These are phyloP conservation scores for Allacma fusca DNA, from an alignment of 2,888 invertebrate genomes.

Conservation along the genomic window DNA sequence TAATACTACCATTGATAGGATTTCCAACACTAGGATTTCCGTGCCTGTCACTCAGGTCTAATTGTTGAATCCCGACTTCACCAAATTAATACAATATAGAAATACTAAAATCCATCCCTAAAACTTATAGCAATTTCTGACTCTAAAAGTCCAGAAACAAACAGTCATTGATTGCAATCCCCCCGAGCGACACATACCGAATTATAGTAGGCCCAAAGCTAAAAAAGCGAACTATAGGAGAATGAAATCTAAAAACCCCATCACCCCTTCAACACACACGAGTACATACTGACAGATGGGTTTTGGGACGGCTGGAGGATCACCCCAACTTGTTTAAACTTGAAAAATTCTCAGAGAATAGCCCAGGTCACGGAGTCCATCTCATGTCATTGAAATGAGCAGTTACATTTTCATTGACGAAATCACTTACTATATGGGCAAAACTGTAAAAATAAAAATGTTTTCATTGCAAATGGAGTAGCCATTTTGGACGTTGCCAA, in stretches of 20 bases:
- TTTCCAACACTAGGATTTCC: no score
- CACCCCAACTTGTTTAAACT: no score
- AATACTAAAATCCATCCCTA: no score
- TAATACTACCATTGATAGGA: no score
- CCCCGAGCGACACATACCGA: conserved; percentile 16
- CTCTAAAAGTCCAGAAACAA: no score
- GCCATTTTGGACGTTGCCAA: conserved; percentile 42
- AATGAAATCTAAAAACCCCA: not conserved
- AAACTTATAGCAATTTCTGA: no score
- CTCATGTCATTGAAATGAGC: not conserved
- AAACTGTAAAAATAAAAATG: conserved; percentile 18
- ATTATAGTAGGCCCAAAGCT: conserved; percentile 1
- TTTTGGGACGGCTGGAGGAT: no score
- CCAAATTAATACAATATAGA: no score
- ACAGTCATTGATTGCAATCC: not conserved
- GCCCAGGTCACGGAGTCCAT: not conserved
- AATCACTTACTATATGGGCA: not conserved
- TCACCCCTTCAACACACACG: not conserved
- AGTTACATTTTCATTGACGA: not conserved
- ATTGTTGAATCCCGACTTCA: no score
- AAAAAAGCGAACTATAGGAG: not conserved
- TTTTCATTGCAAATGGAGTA: conserved; percentile 38
- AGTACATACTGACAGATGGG: not conserved
- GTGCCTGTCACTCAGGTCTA: no score
- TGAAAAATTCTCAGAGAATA: no score